Percentiles rank a stretch among this genome's conserved stretches.
These are phyloP conservation scores for Metellina segmentata DNA, from an alignment of 2,888 invertebrate species.

Conservation along the genomic window DNA sequence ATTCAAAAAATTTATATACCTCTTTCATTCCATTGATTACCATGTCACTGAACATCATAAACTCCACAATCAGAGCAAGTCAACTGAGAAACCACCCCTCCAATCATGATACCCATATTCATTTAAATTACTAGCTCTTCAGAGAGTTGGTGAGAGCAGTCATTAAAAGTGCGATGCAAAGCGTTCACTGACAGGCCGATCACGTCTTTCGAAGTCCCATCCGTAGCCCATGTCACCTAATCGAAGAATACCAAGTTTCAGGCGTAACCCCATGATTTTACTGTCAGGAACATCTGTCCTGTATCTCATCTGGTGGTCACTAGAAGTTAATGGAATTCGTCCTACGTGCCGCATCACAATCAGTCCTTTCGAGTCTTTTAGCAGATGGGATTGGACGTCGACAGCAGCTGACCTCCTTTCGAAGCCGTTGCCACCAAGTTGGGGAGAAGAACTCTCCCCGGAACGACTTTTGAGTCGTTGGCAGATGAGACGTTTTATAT, in stretches of 20 bases:
- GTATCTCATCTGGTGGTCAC: slow-evolving; percentile 71
- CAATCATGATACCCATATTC: background rate
- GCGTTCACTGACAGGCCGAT: slow-evolving; percentile 8
- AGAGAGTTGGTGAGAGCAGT: slow-evolving; percentile 41
- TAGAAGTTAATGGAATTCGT: slow-evolving; percentile 64
- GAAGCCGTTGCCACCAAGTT: slow-evolving; percentile 14
- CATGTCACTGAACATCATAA: background rate
- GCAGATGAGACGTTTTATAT: too few species aligned
- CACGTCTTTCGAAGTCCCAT: background rate
- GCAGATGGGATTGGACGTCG: slow-evolving; percentile 53
- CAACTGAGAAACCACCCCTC: background rate
- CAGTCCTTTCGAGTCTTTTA: slow-evolving; percentile 52
- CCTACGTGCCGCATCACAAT: slow-evolving; percentile 59
- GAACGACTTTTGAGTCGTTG: slow-evolving; percentile 12
- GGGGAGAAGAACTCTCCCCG: slow-evolving; percentile 11
- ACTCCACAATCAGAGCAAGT: background rate
- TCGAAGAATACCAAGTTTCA: slow-evolving; percentile 56
- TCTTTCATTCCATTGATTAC: background rate
- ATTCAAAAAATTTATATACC: too few species aligned
- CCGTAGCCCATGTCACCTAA: slow-evolving; percentile 38
- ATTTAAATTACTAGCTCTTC: background rate
- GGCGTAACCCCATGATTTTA: slow-evolving; percentile 49
- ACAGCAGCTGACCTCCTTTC: slow-evolving; percentile 50
- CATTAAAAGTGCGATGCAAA: slow-evolving; percentile 38
- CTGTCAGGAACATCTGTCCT: slow-evolving; percentile 53